These are phyloP conservation scores for Drosophila tani DNA, from an alignment of 1,140 invertebrate species.

Conservation along the genomic window DNA sequence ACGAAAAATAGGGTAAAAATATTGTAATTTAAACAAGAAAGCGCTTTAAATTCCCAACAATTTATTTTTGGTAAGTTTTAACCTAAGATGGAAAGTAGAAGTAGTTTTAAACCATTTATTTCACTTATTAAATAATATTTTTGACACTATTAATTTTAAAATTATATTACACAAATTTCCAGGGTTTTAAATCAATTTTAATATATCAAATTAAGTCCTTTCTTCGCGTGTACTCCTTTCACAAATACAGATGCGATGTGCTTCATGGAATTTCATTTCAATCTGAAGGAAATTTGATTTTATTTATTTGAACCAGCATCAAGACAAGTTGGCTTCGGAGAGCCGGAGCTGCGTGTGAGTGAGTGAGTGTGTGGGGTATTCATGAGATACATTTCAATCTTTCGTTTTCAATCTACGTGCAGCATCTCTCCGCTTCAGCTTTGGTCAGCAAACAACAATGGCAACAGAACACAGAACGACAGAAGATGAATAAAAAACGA, in stretches of 20 bases:
- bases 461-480: constrained; percentile 18
- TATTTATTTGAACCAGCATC: constrained; percentile 54
- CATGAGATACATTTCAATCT: constrained; percentile 79
- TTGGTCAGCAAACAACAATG: constrained; percentile 57
- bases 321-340: constrained; percentile 30
- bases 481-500: constrained; percentile 27
- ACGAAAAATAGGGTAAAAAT: background rate
- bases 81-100: no score
- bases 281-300: constrained; percentile 62
- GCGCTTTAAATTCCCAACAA: background rate
- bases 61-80: no score
- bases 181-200: background rate
- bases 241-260: constrained; percentile 37
- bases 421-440: constrained; percentile 34
- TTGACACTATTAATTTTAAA: no score
- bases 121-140: background rate
- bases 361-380: constrained; percentile 22
- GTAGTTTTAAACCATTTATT: background rate
- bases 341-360: background rate
- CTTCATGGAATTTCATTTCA: constrained; percentile 68
- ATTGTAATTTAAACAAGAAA: background rate
- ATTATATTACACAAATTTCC: no score
- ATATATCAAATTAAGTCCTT: fast-evolving
- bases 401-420: constrained; percentile 73
- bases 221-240: background rate